These are phyloP conservation scores for Coryphaenoides rupestris DNA, from an alignment of 2,113 vertebrate species.

Conservation along the genomic window DNA sequence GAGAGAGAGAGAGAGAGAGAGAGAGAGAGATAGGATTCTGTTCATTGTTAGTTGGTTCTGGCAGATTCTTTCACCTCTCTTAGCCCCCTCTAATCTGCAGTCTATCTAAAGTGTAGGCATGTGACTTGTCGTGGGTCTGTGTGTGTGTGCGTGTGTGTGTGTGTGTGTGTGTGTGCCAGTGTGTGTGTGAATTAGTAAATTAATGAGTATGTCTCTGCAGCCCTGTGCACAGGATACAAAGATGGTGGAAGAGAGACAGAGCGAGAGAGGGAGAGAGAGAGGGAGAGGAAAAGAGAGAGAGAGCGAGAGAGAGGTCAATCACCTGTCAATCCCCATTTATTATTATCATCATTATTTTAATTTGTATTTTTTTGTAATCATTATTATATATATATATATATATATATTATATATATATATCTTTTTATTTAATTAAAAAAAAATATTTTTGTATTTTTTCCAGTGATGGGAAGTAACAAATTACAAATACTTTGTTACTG, in stretches of 20 bases:
- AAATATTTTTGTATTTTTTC: too few relatives aligned
- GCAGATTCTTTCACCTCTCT: conserved; percentile 10
- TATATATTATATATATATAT: too few relatives aligned
- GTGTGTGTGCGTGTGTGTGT: not conserved
- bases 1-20: too few relatives aligned
- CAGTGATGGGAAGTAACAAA: too few relatives aligned
- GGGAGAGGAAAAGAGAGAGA: conserved; percentile 9
- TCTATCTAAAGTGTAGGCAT: not conserved
- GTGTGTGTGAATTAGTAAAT: not conserved
- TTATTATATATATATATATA: too few relatives aligned
- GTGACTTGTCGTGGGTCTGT: not conserved
- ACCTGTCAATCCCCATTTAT: too few relatives aligned
- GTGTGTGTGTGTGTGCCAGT: not conserved
- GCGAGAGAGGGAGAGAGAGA: conserved; percentile 4
- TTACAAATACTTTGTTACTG: too few relatives aligned
- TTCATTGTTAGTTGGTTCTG: conserved; percentile 16
- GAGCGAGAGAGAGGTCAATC: conserved; percentile 9
- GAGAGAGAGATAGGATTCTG: conserved; percentile 22
- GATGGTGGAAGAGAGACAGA: conserved; percentile 10
- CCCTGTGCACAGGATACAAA: conserved; percentile 1
- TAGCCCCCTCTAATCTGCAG: not conserved
- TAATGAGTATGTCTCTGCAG: conserved; percentile 10
- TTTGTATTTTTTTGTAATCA: too few relatives aligned
- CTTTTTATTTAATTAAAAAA: too few relatives aligned
- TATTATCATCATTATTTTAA: too few relatives aligned